Evolutionary conservation across 2,113 vertebrate genomes (phyloP).

Genomic region (Coturnix japonica): DNA sequence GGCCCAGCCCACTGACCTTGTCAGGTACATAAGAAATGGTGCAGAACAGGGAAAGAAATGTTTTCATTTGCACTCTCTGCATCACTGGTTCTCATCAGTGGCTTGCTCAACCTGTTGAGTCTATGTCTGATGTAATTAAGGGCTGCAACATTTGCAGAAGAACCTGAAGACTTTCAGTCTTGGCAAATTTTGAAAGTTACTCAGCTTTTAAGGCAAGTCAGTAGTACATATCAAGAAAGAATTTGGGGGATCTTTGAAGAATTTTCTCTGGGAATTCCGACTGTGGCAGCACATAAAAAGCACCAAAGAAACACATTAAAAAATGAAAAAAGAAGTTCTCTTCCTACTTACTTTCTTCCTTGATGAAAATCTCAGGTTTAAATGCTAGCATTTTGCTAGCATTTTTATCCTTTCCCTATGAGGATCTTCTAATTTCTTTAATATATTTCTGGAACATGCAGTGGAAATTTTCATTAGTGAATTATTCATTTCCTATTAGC

Average conservation of each 20-base stretch:
- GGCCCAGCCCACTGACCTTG: not conserved
- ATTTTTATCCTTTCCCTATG: not conserved
- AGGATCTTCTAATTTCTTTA: not conserved
- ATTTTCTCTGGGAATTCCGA: not conserved
- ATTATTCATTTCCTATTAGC: not conserved
- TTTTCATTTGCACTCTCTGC: not conserved
- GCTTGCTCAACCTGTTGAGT: not conserved
- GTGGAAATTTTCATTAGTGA: not conserved
- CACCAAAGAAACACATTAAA: not conserved
- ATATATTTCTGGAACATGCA: not conserved
- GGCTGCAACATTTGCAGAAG: not conserved
- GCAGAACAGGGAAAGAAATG: not conserved
- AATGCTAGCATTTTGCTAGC: not conserved
- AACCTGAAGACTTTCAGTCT: not conserved
- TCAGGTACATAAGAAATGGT: not conserved
- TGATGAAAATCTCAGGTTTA: not conserved
- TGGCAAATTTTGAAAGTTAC: not conserved
- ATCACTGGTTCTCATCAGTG: not conserved
- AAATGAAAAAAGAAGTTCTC: not conserved
- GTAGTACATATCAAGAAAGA: not conserved
- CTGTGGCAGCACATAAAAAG: not conserved
- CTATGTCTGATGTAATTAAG: not conserved
- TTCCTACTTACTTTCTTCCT: not conserved
- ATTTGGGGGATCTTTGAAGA: not conserved
- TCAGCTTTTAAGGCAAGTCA: not conserved